Evolutionary conservation across 2,797 vertebrate species (phyloP).

Genomic region (Uromys caudimaculatus): DNA sequence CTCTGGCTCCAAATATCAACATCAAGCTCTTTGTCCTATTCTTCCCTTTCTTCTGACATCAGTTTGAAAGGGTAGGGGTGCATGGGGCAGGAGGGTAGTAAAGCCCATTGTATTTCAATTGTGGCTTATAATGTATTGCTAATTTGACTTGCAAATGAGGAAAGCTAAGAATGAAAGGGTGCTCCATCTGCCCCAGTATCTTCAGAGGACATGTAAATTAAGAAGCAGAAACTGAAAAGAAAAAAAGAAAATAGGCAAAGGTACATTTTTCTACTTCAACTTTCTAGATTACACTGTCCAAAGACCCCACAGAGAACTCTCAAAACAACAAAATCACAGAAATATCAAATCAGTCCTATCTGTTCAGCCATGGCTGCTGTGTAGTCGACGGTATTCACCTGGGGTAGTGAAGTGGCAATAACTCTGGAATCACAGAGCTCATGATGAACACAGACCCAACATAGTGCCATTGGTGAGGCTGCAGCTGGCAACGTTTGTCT

Average conservation of each 20-base stretch:
- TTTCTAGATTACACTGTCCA: background rate
- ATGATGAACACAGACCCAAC: conserved; percentile 21
- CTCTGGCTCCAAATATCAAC: conserved; percentile 19
- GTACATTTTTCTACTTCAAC: background rate
- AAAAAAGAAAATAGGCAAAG: background rate
- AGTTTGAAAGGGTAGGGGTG: background rate
- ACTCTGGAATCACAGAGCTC: conserved; percentile 53
- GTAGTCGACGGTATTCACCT: background rate
- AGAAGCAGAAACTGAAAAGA: background rate
- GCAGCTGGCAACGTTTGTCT: conserved; percentile 72
- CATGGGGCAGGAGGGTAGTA: background rate
- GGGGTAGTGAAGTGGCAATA: background rate
- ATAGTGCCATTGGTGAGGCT: background rate
- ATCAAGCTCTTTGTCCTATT: background rate
- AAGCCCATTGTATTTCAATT: background rate
- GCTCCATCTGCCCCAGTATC: background rate
- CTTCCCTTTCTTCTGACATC: conserved; percentile 8
- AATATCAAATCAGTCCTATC: background rate
- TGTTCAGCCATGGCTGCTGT: background rate
- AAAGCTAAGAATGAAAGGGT: conserved; percentile 53
- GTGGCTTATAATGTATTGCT: background rate
- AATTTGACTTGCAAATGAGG: conserved; percentile 48
- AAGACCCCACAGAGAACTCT: background rate
- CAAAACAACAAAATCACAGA: background rate
- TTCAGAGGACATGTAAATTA: conserved; percentile 19